Evolutionary conservation across 2,888 invertebrate genomes (phyloP), one percentile per base, ranked within the genome.

Genomic region (Teinopalpus imperialis): DNA sequence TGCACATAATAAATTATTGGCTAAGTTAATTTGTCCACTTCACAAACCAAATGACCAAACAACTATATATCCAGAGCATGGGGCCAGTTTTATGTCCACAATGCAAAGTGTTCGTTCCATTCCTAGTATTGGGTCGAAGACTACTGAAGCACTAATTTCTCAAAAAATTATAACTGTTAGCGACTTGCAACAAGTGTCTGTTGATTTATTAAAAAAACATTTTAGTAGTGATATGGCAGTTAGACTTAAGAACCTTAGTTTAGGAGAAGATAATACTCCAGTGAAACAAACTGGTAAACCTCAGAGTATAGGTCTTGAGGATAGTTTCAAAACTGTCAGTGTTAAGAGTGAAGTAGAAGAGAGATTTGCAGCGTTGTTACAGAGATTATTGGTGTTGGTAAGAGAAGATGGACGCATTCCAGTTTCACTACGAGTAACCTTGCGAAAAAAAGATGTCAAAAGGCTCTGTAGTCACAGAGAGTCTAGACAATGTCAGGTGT

Each of bases 11-110:
- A 97, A 97, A 80, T 76, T 96, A 48, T 74, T 96, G 64, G 94
- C 96, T 1, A 97, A 97, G 81, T 79, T 97, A 52, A 93, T 91
- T 34, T 93, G 94, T 53, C 89, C 91, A 24, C 80, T 91, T 52
- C 90, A 95, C 66, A 95, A 95, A 73, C 96, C 97, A 3, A 93
- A 96, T 73, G 92, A 95, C 64, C 96, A 97, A 76, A 95, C 96
- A 0, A 90, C 93, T 14, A 83, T 96, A 52, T 93, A 92, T 53
- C 95, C 96, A 2, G 92, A 92, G 52, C 90, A 91, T 62, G 92
- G 91, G 4, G 75, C 90, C 39, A 87, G 88, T 49, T 91, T 96
- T 57, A 90, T 96, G 87, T 89, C 91, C 1, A 90, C 91, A 16
- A 81, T 95, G 50, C 81, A 86, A 27, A 85, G 89, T 58, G 81